Evolutionary conservation across 2,797 vertebrate genomes (phyloP).

Genomic region (Sebastes flavidus): DNA sequence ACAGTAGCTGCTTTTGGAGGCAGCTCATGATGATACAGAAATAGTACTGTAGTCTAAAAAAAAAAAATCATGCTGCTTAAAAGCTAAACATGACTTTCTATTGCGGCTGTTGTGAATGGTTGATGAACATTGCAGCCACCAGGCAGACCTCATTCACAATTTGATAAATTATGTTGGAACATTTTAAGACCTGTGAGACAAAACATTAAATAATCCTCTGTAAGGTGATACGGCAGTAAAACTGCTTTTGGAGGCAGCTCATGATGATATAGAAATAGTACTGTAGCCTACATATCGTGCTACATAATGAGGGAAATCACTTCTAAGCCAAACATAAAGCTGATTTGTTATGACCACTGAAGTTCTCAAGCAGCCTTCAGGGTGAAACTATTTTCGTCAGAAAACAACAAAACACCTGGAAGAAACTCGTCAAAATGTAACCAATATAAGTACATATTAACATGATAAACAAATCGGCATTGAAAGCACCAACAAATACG

Average conservation of each 20-base stretch:
- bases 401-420: background rate
- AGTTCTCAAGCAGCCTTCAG: background rate
- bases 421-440: background rate
- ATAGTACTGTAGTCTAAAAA: background rate
- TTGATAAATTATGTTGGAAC: background rate
- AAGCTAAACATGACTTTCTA: background rate
- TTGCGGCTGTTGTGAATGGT: background rate
- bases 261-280: background rate
- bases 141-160: background rate
- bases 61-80: background rate
- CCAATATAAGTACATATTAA: rapidly evolving
- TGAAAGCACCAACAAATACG: background rate
- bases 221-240: background rate
- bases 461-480: rapidly evolving
- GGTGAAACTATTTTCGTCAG: background rate
- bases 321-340: background rate
- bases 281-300: background rate
- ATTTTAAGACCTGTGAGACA: background rate
- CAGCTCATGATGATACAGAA: background rate
- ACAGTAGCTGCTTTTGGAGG: background rate
- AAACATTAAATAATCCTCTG: background rate
- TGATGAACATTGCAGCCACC: background rate
- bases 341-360: background rate
- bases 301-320: background rate
- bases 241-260: background rate